Conservation (phyloP, 2,888 invertebrate species). For the Paralinhomoeus sp. region DNA sequence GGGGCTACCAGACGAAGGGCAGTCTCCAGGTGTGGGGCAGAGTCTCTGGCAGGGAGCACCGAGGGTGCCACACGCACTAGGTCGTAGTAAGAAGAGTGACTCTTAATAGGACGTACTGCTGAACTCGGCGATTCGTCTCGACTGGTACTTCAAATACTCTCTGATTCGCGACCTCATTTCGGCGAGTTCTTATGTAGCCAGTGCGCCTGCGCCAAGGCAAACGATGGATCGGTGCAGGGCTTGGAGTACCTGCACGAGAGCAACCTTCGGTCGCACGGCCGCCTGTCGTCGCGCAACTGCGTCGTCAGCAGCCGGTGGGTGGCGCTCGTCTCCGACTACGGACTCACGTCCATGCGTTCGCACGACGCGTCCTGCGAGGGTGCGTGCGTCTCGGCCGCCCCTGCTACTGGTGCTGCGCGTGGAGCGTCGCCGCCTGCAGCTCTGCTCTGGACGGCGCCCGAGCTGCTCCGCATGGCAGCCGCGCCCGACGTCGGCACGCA, state of each 20-base stretch:
- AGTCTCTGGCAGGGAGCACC: neutral
- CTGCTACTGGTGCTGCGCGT: no score
- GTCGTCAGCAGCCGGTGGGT: constrained; percentile 7
- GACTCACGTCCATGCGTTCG: neutral
- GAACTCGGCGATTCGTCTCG: neutral
- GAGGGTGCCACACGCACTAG: neutral
- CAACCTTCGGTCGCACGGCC: constrained; percentile 4
- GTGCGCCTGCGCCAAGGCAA: no score
- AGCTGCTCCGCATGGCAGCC: constrained; percentile 4
- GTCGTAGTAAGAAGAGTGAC: neutral
- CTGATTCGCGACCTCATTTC: constrained; percentile 2
- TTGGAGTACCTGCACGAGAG: constrained; percentile 3
- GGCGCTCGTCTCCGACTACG: constrained; percentile 4
- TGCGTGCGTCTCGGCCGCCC: no score
- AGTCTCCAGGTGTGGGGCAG: constrained; percentile 1
- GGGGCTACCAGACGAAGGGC: constrained; percentile 4
- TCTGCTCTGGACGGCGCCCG: constrained; percentile 10
- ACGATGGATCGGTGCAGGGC: no score
- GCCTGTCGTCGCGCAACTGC: constrained; percentile 6
- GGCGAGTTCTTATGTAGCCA: neutral
- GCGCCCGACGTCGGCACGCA: neutral
- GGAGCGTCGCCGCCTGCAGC: constrained; percentile 1
- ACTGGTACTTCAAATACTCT: constrained; percentile 6
- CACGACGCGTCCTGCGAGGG: no score
- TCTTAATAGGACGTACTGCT: constrained; percentile 2